Conservation (phyloP, 2,888 invertebrate species). For the Atherix ibis region DNA sequence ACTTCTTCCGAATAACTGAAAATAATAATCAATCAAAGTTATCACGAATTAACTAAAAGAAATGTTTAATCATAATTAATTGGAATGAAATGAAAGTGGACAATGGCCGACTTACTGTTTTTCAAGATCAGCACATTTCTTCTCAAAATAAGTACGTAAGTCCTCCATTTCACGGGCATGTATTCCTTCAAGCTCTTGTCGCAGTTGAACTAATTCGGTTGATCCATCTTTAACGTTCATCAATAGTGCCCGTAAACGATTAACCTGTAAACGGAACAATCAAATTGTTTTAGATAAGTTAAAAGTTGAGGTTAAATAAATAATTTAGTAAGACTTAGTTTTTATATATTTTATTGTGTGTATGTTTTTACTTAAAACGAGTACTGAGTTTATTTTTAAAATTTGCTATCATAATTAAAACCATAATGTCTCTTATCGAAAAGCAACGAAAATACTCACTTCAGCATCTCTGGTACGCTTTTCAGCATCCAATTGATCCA, state of each 20-base stretch:
- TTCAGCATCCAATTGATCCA: constrained; percentile 37
- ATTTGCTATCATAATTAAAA: neutral
- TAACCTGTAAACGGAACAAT: constrained; percentile 13
- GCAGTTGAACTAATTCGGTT: constrained; percentile 38
- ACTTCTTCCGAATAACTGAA: constrained; percentile 48
- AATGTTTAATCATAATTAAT: too few relatives aligned
- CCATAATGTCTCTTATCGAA: too few relatives aligned
- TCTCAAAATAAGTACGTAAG: constrained; percentile 61
- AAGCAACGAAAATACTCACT: constrained; percentile 32
- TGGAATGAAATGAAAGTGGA: too few relatives aligned
- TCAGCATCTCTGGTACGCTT: constrained; percentile 40
- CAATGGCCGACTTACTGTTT: constrained; percentile 51
- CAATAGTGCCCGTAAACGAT: constrained; percentile 37
- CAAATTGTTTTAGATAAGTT: constrained; percentile 4
- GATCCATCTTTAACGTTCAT: constrained; percentile 41
- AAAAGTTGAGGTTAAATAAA: too few relatives aligned
- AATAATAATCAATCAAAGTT: too few relatives aligned
- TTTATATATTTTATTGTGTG: too few relatives aligned
- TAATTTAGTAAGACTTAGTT: too few relatives aligned
- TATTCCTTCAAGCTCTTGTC: constrained; percentile 43
- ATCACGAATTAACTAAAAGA: too few relatives aligned
- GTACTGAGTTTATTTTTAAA: too few relatives aligned
- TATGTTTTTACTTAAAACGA: too few relatives aligned
- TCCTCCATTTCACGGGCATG: constrained; percentile 67
- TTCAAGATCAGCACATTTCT: constrained; percentile 63